phyloP scores from a whole-genome alignment of 2,888 invertebrate genomes.

The Phaonia tiefii region DNA sequence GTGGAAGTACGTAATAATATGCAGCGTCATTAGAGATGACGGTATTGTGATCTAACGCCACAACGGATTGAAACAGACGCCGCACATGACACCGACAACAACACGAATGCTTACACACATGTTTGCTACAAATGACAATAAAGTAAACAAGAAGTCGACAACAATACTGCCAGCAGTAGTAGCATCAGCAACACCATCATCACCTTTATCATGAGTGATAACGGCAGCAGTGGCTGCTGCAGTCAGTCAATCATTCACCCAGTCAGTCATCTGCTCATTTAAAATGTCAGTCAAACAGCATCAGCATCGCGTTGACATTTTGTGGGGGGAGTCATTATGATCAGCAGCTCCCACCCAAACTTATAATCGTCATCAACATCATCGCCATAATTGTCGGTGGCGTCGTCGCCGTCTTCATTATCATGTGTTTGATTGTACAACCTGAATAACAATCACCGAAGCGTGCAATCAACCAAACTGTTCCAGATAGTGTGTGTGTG shows the following conservation, averaged over 20 bases:
- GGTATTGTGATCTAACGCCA: too few species aligned
- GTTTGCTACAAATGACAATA: not conserved
- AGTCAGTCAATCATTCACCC: not conserved
- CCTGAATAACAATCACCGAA: not conserved
- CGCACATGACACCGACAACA: too few species aligned
- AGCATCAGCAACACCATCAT: too few species aligned
- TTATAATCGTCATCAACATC: constrained; percentile 1
- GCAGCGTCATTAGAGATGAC: too few species aligned
- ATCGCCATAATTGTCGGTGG: not conserved
- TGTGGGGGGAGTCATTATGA: too few species aligned
- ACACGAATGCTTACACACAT: not conserved
- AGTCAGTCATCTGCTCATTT: not conserved
- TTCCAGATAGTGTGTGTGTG: not conserved
- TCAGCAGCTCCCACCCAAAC: too few species aligned
- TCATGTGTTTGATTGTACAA: not conserved
- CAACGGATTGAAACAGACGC: too few species aligned
- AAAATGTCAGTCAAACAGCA: not conserved
- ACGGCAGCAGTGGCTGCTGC: not conserved
- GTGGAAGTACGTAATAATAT: not conserved
- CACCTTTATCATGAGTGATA: too few species aligned
- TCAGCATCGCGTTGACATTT: not conserved
- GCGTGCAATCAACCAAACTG: not conserved
- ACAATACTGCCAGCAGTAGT: too few species aligned
- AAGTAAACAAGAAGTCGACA: not conserved
- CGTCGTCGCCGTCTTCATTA: not conserved